Conservation (phyloP, 2,113 vertebrate genomes). For the Triplophysa tibetana region DNA sequence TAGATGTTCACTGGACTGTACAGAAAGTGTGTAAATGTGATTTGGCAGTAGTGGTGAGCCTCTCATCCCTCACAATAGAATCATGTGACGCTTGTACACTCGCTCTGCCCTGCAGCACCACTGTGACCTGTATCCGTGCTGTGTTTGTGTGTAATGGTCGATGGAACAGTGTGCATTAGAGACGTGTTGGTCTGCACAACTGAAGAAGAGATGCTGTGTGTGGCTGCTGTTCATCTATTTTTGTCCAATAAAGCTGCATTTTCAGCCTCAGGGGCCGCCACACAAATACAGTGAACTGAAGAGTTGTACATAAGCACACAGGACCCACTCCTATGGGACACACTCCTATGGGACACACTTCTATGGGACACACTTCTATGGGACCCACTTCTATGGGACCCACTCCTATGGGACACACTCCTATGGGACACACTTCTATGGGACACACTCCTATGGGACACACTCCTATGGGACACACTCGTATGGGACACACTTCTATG, state of each 20-base stretch:
- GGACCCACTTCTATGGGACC: too few species aligned
- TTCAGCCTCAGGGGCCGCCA: background rate
- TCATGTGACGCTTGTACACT: slow-evolving; percentile 68
- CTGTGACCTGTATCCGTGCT: slow-evolving; percentile 73
- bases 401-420: too few species aligned
- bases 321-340: too few species aligned
- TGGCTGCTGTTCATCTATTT: slow-evolving; percentile 52
- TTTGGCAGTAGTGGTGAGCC: too few species aligned
- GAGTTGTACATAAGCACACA: too few species aligned
- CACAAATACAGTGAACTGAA: slow-evolving; percentile 8
- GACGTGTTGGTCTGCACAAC: background rate
- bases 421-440: too few species aligned
- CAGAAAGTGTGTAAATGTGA: slow-evolving; percentile 61
- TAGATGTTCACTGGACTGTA: background rate
- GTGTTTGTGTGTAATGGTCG: background rate
- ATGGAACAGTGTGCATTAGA: background rate
- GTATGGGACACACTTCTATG: too few species aligned
- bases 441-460: too few species aligned
- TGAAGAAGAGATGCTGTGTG: background rate
- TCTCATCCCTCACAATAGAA: too few species aligned
- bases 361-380: too few species aligned
- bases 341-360: too few species aligned
- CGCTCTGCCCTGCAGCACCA: slow-evolving; percentile 68
- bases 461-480: too few species aligned
- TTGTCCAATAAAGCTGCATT: slow-evolving; percentile 47